Base-by-base conservation (phyloP, 2,888 invertebrate species). In the Auanema sp. region DNA sequence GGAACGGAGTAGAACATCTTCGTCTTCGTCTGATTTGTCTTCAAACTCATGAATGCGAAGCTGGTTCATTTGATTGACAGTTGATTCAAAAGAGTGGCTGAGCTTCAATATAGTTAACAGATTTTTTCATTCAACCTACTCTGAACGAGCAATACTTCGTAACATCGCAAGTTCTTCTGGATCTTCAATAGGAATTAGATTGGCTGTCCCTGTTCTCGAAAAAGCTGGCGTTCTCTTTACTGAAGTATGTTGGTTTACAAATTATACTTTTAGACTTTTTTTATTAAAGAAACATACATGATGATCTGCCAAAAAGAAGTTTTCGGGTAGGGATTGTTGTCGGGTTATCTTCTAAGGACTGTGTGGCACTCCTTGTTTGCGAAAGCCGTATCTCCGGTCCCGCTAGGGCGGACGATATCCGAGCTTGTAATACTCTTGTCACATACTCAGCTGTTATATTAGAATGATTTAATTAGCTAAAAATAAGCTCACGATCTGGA, bases 1-100 rank as follows among this genome's bases (percentile, higher is more conserved):
- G 24, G 10, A 47, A 53, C 54, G 40, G 25, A 43, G n/a, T 59
- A 33, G 8, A 33, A 33, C 62, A 10, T 68, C 68, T 10, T 64
- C 66, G 42, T 69, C 71, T 56, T 71, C 71, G 11, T 65, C 65
- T 8, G 65, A 65, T 8, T 55, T 55, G 52, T 65, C 65, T 23
- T 65, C 57, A 53, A 33, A 65, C 33, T 65, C 65, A 52, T 65
- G 65, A 47, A 57, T 59, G n/a, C 51, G 50, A 5, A 65, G 60
- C 14, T 18, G n/a, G 16, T 58, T 23, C 21, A 52, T 52, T 21
- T 16, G 52, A n/a, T 52, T 18, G 21, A 52, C 6, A 23, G 52
- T 33, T 5, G 33, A 3, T 33, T 33, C 33, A 33, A 33, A 33
- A 33, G 33, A 33, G 8, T 8, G 33, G 8, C 33, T 47, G 47